phyloP scores from a whole-genome alignment of 2,113 vertebrate genomes.

The Benitochromis conjunctus region DNA sequence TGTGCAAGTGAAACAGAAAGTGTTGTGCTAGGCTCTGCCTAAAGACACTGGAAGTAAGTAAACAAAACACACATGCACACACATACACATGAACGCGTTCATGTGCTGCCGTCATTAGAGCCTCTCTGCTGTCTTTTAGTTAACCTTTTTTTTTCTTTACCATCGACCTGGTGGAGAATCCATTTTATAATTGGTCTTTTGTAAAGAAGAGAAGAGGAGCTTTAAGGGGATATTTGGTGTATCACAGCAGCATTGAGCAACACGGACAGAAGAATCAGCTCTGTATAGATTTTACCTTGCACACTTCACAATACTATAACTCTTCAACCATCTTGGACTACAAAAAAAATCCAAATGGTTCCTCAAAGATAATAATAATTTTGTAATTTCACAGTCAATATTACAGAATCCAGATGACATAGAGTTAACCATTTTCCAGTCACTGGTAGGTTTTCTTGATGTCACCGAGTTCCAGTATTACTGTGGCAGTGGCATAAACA shows the following conservation, averaged over 20 bases:
- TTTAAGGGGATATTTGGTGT: too few relatives aligned
- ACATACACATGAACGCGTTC: not conserved
- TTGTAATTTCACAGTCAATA: not conserved
- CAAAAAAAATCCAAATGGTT: not conserved
- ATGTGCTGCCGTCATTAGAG: not conserved
- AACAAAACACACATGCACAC: not conserved
- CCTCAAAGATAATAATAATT: not conserved
- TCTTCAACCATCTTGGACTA: not conserved
- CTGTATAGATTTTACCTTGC: not conserved
- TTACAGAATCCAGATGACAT: not conserved
- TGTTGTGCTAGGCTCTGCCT: constrained; percentile 33
- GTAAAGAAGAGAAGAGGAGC: too few relatives aligned
- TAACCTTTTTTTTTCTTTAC: too few relatives aligned
- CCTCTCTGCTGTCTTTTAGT: not conserved
- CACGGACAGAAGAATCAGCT: not conserved
- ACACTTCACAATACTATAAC: not conserved
- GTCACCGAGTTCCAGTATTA: not conserved
- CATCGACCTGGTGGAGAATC: too few relatives aligned
- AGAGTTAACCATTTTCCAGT: not conserved
- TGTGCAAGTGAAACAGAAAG: constrained; percentile 23
- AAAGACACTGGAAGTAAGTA: constrained; percentile 36
- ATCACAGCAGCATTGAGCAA: not conserved
- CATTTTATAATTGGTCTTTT: too few relatives aligned
- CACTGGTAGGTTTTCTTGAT: not conserved
- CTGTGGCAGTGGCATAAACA: not conserved